Base-by-base conservation (phyloP, 2,888 invertebrate species). In the Drosophila peninsularis region DNA sequence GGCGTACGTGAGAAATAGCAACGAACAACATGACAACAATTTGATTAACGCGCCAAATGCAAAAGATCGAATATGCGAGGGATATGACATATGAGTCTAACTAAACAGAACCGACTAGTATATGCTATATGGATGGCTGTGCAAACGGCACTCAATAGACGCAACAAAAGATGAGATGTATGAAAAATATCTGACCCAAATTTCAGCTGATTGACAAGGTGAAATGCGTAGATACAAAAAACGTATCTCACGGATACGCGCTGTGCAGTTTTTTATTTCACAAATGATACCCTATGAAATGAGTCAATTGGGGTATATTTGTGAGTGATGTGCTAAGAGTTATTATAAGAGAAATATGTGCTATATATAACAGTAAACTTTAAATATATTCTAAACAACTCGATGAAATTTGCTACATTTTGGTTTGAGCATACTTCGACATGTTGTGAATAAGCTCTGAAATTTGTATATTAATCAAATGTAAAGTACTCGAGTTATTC, bases 121-220 rank as follows among this genome's bases (percentile, higher is more conserved):
- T 50, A 42, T 34, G 27, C 13, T 34, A 19, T 39, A 56, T 11
- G 36, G 14, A n/a, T 21, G 45, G 14, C 19, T 21, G 19, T 17
- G 24, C 41, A 34, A 47, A 65, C 68, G 78, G 64, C 56, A 64
- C 58, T 36, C 52, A 62, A 66, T 64, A 62, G 56, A 42, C 19
- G n/a, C 5, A 24, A 11, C n/a, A 9, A 44, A 9, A 14, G 50
- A 58, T 50, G 30, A 24, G 62, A 64, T 57, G 62, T 34, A 57
- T 50, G 56, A 58, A 62, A 66, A 65, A 42, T 49, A 56, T 19
- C 54, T 71, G 49, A 67, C 71, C 71, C 67, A 69, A 63, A 67
- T 60, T 61, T 57, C 44, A 58, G 57, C 62, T 86, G 88, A 88
- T 86, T 88, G 85, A 86, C 85, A 86, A 86, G 85, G 86, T 88